A percentile compares a stretch with the other conserved stretches of the same genome.
Conservation (phyloP, 2,113 vertebrate genomes). For the Tetrao urogallus region DNA sequence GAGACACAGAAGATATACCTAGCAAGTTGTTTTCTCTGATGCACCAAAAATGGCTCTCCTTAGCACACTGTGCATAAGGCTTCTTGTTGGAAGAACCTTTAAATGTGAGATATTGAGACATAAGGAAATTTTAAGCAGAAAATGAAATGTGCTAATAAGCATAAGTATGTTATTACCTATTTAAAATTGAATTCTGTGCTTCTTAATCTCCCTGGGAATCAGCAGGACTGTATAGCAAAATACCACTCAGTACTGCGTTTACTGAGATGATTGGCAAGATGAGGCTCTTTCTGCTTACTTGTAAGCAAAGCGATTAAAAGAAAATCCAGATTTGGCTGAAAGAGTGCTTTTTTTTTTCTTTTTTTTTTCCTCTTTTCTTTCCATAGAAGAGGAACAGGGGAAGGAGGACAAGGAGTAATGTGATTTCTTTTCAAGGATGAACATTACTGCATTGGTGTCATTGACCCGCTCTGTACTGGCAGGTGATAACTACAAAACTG, state of each 20-base stretch:
- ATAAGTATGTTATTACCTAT: background rate
- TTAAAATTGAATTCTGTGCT: background rate
- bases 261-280: slow-evolving; percentile 31
- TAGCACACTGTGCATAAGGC: background rate
- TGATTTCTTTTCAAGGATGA: slow-evolving; percentile 26
- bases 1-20: background rate
- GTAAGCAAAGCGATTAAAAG: slow-evolving; percentile 37
- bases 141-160: background rate
- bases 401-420: background rate
- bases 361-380: slow-evolving; percentile 11
- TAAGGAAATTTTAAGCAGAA: background rate
- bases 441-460: background rate
- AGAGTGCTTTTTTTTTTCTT: slow-evolving; percentile 5
- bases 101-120: background rate
- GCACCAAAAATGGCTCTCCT: fast-evolving
- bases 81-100: background rate
- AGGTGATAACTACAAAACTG: slow-evolving; percentile 66
- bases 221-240: background rate
- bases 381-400: background rate
- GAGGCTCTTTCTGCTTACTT: background rate
- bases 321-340: background rate
- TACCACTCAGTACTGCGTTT: background rate
- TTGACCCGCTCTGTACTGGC: slow-evolving; percentile 45
- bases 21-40: background rate
- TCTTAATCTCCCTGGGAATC: slow-evolving; percentile 12